Conservation (phyloP, 2,113 vertebrate genomes). For the Sinocyclocheilus maitianheensis region DNA sequence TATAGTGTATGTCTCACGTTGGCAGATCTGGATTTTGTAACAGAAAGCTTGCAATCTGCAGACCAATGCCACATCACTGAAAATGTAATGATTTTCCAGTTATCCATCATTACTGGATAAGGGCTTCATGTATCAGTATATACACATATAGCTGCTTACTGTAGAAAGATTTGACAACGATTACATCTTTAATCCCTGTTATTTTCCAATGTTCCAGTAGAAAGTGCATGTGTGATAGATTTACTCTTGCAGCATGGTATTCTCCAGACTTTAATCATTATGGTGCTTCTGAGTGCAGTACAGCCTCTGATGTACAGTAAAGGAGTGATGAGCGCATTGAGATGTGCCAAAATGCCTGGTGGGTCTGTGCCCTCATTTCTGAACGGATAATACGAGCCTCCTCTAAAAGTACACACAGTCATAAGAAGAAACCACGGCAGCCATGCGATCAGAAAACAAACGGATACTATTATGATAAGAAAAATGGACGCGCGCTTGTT, state of each 20-base stretch:
- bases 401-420: too few relatives aligned
- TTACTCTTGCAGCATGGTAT: conserved; percentile 51
- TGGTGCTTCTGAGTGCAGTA: conserved; percentile 60
- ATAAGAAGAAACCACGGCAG: too few relatives aligned
- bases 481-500: too few relatives aligned
- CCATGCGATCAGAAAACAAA: too few relatives aligned
- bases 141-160: neutral
- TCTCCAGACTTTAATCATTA: conserved; percentile 69
- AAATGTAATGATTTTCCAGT: too few relatives aligned
- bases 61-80: neutral
- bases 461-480: too few relatives aligned
- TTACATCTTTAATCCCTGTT: too few relatives aligned
- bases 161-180: neutral
- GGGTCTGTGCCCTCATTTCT: conserved; percentile 76
- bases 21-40: neutral
- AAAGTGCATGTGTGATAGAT: neutral
- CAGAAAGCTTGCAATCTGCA: neutral
- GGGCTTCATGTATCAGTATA: too few relatives aligned
- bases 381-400: conserved; percentile 50
- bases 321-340: conserved; percentile 74
- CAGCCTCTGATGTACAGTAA: conserved; percentile 75
- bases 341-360: conserved; percentile 68
- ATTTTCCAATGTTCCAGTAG: too few relatives aligned
- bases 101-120: too few relatives aligned
- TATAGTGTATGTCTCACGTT: neutral